These are phyloP conservation scores for Sycophila texana DNA, from an alignment of 2,888 invertebrate species.

Conservation along the genomic window DNA sequence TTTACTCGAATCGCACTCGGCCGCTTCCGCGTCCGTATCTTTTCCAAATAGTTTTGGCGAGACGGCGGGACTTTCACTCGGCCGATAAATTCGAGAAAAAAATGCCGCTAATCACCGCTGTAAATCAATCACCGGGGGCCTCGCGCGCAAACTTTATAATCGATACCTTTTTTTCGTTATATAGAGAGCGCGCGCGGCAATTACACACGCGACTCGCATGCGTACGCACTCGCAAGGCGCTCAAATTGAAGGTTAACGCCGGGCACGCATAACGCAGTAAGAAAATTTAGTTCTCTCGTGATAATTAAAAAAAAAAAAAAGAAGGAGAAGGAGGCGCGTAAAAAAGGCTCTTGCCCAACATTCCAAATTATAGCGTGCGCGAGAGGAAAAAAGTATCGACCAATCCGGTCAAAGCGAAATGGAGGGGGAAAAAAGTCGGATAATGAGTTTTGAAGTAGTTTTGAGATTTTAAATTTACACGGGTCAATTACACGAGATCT, in stretches of 20 bases:
- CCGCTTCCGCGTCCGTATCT: constrained; percentile 23
- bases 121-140: constrained; percentile 42
- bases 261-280: constrained; percentile 11
- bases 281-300: constrained; percentile 34
- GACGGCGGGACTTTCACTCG: constrained; percentile 31
- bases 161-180: constrained; percentile 9
- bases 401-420: not conserved
- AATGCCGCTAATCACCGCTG: constrained; percentile 27
- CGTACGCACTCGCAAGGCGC: constrained; percentile 26
- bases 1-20: not conserved
- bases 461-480: constrained; percentile 28
- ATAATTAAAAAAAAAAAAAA: constrained; percentile 37
- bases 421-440: constrained; percentile 9
- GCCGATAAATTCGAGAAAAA: constrained; percentile 20
- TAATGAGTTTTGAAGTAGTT: constrained; percentile 36
- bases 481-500: constrained; percentile 25
- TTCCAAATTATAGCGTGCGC: constrained; percentile 25
- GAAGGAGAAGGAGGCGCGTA: not conserved
- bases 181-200: not conserved
- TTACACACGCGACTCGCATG: constrained; percentile 4
- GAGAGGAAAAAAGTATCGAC: constrained; percentile 22
- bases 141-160: constrained; percentile 32
- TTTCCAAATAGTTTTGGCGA: not conserved
- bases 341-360: constrained; percentile 23
- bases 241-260: constrained; percentile 38